phyloP scores from a whole-genome alignment of 2,888 invertebrate genomes.

The Suillia variegata region DNA sequence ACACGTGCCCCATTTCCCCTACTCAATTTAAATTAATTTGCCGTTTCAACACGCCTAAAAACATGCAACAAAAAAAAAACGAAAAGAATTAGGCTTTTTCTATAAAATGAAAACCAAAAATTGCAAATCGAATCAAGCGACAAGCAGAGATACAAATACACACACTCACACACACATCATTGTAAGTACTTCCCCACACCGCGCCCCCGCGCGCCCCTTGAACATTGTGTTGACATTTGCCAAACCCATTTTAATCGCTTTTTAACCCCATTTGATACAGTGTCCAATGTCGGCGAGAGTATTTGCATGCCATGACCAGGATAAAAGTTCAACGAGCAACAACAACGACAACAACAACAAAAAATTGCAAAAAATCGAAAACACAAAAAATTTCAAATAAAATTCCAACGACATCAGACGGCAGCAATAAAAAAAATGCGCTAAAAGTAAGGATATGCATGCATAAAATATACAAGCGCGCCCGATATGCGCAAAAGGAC shows the following conservation, averaged over 20 bases:
- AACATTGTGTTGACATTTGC: conserved; percentile 56
- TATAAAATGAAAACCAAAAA: conserved; percentile 25
- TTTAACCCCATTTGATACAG: conserved; percentile 59
- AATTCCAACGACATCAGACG: background rate
- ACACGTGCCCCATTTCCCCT: background rate
- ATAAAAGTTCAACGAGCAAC: background rate
- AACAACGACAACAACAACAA: background rate
- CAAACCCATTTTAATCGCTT: conserved; percentile 58
- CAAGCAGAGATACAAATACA: conserved; percentile 20
- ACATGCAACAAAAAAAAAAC: background rate
- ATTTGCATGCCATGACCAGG: conserved; percentile 18
- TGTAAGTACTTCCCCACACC: background rate
- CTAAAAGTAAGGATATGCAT: background rate
- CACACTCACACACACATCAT: conserved; percentile 5
- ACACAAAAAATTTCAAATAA: background rate
- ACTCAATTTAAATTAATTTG: background rate
- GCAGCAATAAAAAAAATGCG: background rate
- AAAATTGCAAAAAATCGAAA: background rate
- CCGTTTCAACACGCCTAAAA: background rate
- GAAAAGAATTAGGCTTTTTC: too few species aligned
- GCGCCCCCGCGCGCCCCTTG: background rate
- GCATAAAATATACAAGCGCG: background rate
- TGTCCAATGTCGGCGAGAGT: conserved; percentile 52
- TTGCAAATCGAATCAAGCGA: conserved; percentile 45
- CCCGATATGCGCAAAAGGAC: background rate